Evolutionary conservation across 2,888 invertebrate species (phyloP).

Genomic region (Tholera decimalis): DNA sequence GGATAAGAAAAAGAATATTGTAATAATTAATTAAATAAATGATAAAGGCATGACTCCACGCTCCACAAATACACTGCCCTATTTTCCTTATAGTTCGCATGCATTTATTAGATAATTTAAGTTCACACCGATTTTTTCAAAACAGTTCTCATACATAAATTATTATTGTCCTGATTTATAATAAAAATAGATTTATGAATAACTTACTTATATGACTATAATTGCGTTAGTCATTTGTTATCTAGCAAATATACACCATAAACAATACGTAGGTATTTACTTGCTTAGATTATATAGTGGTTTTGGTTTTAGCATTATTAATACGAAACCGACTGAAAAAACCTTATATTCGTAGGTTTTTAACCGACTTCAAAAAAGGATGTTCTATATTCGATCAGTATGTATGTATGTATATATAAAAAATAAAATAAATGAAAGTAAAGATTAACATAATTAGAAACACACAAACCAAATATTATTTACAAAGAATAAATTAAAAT

Average conservation of each 20-base stretch:
- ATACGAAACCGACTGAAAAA: not conserved
- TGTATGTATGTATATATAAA: too few species aligned
- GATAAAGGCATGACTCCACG: constrained; percentile 39
- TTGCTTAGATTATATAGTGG: not conserved
- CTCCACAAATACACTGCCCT: constrained; percentile 35
- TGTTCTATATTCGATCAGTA: too few species aligned
- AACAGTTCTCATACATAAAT: constrained; percentile 34
- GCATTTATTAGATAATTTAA: constrained; percentile 43
- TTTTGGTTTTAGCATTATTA: not conserved
- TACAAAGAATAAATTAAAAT: too few species aligned
- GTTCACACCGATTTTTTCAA: constrained; percentile 40
- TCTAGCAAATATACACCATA: constrained; percentile 7
- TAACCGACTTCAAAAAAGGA: too few species aligned
- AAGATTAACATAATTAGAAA: too few species aligned
- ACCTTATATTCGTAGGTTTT: not conserved
- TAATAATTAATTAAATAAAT: constrained; percentile 8
- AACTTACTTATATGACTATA: constrained; percentile 18
- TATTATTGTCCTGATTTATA: constrained; percentile 41
- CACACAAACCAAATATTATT: too few species aligned
- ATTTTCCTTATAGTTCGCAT: constrained; percentile 10
- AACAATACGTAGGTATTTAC: constrained; percentile 6
- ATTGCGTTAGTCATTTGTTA: constrained; percentile 39
- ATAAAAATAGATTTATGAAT: constrained; percentile 45
- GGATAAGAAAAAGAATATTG: too few species aligned
- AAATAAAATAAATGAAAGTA: too few species aligned